Conservation (phyloP, 1,140 invertebrate genomes). For the Caenorhabditis brenneri region DNA sequence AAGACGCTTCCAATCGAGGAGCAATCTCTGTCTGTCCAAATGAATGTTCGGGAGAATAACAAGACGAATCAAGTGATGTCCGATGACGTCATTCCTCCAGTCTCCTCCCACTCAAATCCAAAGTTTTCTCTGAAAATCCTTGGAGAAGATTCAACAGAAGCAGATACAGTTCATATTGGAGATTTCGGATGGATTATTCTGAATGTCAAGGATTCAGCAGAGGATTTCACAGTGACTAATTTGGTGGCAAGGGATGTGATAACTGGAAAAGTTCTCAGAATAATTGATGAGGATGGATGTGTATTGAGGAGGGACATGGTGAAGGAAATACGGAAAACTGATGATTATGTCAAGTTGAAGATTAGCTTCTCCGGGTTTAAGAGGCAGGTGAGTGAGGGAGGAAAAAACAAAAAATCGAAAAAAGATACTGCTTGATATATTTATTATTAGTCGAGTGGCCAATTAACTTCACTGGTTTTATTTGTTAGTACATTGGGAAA, state of each 20-base stretch:
- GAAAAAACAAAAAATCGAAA: too few species aligned
- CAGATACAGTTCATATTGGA: conserved; percentile 4
- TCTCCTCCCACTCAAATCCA: background rate
- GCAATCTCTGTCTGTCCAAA: background rate
- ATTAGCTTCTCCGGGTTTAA: conserved; percentile 23
- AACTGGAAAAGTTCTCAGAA: background rate
- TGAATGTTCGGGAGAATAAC: conserved; percentile 29
- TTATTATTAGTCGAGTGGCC: too few species aligned
- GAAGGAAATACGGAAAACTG: background rate
- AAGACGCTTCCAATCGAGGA: background rate
- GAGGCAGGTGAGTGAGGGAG: background rate
- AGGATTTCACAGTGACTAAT: conserved; percentile 26
- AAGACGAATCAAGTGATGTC: conserved; percentile 26
- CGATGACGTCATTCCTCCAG: background rate
- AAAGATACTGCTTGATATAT: too few species aligned
- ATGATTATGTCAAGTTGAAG: conserved; percentile 22
- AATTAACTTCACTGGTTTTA: too few species aligned
- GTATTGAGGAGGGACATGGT: background rate
- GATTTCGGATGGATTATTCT: conserved; percentile 20
- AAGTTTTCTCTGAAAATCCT: conserved; percentile 4
- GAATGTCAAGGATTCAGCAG: background rate
- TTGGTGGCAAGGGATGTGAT: background rate
- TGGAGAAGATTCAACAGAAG: background rate
- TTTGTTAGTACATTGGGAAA: too few species aligned
- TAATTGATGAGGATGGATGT: conserved; percentile 27